Conservation (phyloP, 1,140 invertebrate species). For the Aphelinus certus region DNA sequence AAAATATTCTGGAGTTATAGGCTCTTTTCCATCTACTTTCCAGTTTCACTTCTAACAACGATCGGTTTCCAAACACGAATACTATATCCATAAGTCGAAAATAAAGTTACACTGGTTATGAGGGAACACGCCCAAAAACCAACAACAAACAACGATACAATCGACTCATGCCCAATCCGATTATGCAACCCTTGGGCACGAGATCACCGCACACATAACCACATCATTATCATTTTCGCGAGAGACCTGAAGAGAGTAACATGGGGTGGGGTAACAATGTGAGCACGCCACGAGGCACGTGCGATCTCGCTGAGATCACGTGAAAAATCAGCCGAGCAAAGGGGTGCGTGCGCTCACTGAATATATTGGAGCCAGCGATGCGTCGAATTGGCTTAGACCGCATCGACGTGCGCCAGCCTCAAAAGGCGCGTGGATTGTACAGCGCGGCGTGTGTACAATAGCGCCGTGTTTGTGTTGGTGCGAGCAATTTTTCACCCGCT, state of each 20-base stretch:
- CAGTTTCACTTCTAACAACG: too few species aligned
- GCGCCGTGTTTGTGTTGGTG: too few species aligned
- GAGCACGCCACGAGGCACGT: background rate
- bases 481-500: too few species aligned
- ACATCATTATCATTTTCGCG: slow-evolving; percentile 9
- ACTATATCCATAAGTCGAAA: background rate
- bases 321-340: slow-evolving; percentile 23
- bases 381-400: slow-evolving; percentile 51
- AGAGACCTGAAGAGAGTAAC: too few species aligned
- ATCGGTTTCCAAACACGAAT: too few species aligned
- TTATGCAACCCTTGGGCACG: background rate
- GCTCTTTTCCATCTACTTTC: too few species aligned
- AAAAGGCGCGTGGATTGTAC: background rate
- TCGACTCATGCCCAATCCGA: background rate
- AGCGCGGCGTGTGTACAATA: too few species aligned
- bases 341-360: slow-evolving; percentile 1
- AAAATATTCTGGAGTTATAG: too few species aligned
- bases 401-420: slow-evolving; percentile 1
- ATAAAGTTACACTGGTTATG: background rate
- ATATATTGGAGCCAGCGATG: slow-evolving; percentile 32
- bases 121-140: too few species aligned
- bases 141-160: too few species aligned
- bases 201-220: background rate
- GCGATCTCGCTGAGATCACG: slow-evolving; percentile 7
- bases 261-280: too few species aligned